These are phyloP conservation scores for Catalaphyllia jardinei DNA, from an alignment of 64 coral and sea anemone genomes.

Conservation along the genomic window DNA sequence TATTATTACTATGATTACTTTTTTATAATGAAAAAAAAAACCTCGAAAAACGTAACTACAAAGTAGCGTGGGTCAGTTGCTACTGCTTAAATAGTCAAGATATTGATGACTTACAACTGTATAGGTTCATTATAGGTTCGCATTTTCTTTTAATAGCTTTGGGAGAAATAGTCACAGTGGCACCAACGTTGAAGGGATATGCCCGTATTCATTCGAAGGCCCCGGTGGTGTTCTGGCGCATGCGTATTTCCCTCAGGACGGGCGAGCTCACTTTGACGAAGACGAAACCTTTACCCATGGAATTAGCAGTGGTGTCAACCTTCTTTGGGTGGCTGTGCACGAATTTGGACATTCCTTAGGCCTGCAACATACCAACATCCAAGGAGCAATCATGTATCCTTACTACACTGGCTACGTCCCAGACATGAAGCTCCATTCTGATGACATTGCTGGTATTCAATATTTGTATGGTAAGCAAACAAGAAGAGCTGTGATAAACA, in stretches of 20 bases:
- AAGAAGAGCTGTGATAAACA: background rate
- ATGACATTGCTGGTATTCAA: slow-evolving; percentile 68
- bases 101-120: no score
- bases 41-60: no score
- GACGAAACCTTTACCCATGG: slow-evolving; percentile 54
- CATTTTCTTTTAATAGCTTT: slow-evolving; percentile 33
- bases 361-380: slow-evolving; percentile 35
- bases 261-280: slow-evolving; percentile 65
- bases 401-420: slow-evolving; percentile 57
- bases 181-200: background rate
- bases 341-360: slow-evolving; percentile 72
- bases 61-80: no score
- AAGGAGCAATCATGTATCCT: slow-evolving; percentile 62
- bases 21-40: no score
- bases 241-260: slow-evolving; percentile 55
- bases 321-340: slow-evolving; percentile 61
- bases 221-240: slow-evolving; percentile 53
- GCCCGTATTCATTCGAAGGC: slow-evolving; percentile 36
- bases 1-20: no score
- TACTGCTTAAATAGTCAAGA: no score
- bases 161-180: slow-evolving; percentile 8
- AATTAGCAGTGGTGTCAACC: background rate
- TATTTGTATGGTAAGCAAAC: slow-evolving; percentile 48
- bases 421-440: slow-evolving; percentile 45
- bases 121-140: no score